Percentiles rank a stretch among this genome's conserved stretches.
These are phyloP conservation scores for Bos taurus DNA, from an alignment of 2,113 vertebrate genomes.

Conservation along the genomic window ARS-UCD2.0 NC_037342.1:72974501-72975000, in stretches of 20 bases:
- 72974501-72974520: constrained; percentile 27
- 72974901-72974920: neutral
- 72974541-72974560: neutral
- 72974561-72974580: constrained; percentile 47
- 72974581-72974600: neutral
- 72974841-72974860: neutral
- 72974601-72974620: constrained; percentile 28
- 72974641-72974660: neutral
- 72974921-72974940: neutral
- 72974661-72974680: neutral
- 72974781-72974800: constrained; percentile 6
- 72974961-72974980: neutral
- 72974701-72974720: neutral
- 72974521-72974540: neutral
- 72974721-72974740: neutral
- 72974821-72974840: neutral
- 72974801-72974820: constrained; percentile 25
- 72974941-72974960: neutral
- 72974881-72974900: neutral
- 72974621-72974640: neutral
- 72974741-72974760: constrained; percentile 6
- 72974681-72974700: neutral
- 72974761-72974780: constrained; percentile 9
- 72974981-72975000: constrained; percentile 47
- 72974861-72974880: neutral